Evolutionary conservation across 1,140 invertebrate genomes (phyloP).

Genomic region (Probaryconus sp.): DNA sequence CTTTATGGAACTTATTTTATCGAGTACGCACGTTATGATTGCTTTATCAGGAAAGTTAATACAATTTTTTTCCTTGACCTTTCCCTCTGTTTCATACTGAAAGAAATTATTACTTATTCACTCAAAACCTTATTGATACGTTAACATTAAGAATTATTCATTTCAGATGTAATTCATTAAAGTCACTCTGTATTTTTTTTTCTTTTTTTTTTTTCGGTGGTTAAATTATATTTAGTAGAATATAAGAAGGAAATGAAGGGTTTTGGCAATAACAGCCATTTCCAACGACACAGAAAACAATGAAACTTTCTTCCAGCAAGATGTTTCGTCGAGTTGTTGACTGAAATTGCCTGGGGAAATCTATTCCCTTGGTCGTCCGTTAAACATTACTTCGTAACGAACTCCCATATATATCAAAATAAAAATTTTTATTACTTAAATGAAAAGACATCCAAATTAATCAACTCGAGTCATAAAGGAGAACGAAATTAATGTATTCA

Average conservation of each 20-base stretch:
- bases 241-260: slow-evolving; percentile 16
- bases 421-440: slow-evolving; percentile 13
- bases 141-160: slow-evolving; percentile 1
- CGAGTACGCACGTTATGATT: background rate
- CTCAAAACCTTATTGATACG: background rate
- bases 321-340: slow-evolving; percentile 35
- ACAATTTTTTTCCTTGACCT: too few relatives aligned
- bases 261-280: slow-evolving; percentile 47
- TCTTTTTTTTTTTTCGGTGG: too few relatives aligned
- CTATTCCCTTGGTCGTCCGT: slow-evolving; percentile 20
- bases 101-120: too few relatives aligned
- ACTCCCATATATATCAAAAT: slow-evolving; percentile 5
- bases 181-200: too few relatives aligned
- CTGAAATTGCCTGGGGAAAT: slow-evolving; percentile 46
- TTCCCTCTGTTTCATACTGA: too few relatives aligned
- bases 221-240: too few relatives aligned
- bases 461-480: too few relatives aligned
- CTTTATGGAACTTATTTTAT: background rate
- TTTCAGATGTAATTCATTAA: too few relatives aligned
- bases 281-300: slow-evolving; percentile 40
- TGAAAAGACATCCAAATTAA: too few relatives aligned
- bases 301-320: slow-evolving; percentile 41
- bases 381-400: slow-evolving; percentile 33
- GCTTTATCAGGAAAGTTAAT: too few relatives aligned
- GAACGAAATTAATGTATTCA: too few relatives aligned